Conservation (phyloP, 2,888 invertebrate genomes). For the Drosophila leonis region DNA sequence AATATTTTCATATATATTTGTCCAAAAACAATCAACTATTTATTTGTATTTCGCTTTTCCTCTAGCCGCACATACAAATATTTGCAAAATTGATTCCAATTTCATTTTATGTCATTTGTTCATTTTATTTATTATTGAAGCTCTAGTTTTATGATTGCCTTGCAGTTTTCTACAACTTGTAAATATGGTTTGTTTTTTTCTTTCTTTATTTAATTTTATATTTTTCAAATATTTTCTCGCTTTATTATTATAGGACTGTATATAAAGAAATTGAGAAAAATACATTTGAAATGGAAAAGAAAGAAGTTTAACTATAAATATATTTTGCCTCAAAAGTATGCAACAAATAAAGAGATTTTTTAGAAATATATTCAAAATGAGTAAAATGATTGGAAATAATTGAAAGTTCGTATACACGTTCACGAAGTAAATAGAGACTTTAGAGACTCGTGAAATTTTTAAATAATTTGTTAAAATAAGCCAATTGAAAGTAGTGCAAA, state of each 20-base stretch:
- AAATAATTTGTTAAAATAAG: too few relatives aligned
- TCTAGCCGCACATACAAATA: conserved; percentile 46
- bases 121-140: conserved; percentile 81
- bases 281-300: neutral
- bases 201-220: neutral
- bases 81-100: conserved; percentile 83
- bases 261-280: neutral
- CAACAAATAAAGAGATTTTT: conserved; percentile 33
- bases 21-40: conserved; percentile 73
- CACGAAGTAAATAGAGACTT: neutral
- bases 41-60: conserved; percentile 14
- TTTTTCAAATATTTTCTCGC: conserved; percentile 52
- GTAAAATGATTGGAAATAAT: neutral
- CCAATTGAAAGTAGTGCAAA: too few relatives aligned
- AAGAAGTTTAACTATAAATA: conserved; percentile 13
- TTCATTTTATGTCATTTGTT: conserved; percentile 56
- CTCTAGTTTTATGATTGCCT: conserved; percentile 85
- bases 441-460: too few relatives aligned
- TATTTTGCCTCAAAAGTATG: conserved; percentile 57
- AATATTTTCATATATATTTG: conserved; percentile 72
- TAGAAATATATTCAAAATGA: neutral
- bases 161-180: conserved; percentile 84
- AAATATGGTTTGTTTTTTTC: conserved; percentile 62
- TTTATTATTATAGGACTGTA: conserved; percentile 56
- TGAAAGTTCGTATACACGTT: neutral